Conservation (phyloP, 2,797 vertebrate genomes). For the Clarias platycephalus region DNA sequence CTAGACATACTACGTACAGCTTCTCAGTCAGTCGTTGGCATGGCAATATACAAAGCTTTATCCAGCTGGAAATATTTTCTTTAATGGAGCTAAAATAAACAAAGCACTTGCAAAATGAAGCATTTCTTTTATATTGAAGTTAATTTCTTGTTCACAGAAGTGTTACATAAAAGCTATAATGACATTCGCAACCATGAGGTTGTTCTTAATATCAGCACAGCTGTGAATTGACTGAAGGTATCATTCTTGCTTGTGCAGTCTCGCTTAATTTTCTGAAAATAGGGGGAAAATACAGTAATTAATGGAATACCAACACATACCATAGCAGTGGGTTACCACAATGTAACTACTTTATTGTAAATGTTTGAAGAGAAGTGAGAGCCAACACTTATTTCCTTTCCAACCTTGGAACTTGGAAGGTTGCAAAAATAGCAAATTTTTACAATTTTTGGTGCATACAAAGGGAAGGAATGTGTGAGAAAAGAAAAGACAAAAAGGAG, state of each 20-base stretch:
- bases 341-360: constrained; percentile 50
- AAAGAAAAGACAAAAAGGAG: constrained; percentile 40
- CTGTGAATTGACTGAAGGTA: background rate
- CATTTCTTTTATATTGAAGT: no score
- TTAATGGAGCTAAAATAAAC: background rate
- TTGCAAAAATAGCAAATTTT: constrained; percentile 53
- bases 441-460: constrained; percentile 60
- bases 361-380: constrained; percentile 55
- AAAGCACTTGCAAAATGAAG: background rate
- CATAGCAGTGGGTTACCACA: constrained; percentile 34
- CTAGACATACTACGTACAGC: background rate
- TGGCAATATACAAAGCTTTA: constrained; percentile 21
- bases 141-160: background rate
- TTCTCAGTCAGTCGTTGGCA: background rate
- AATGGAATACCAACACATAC: background rate
- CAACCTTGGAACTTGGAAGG: constrained; percentile 64
- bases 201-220: background rate
- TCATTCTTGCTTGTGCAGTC: background rate
- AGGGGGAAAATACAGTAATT: background rate
- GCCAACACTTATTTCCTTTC: constrained; percentile 52
- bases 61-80: constrained; percentile 1
- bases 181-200: background rate
- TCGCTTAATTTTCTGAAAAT: background rate
- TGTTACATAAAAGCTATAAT: background rate
- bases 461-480: constrained; percentile 39